A percentile compares a stretch with the other conserved stretches of the same genome.
These are phyloP conservation scores for Drosophila baimaii DNA, from an alignment of 1,140 invertebrate species.

Conservation along the genomic window DNA sequence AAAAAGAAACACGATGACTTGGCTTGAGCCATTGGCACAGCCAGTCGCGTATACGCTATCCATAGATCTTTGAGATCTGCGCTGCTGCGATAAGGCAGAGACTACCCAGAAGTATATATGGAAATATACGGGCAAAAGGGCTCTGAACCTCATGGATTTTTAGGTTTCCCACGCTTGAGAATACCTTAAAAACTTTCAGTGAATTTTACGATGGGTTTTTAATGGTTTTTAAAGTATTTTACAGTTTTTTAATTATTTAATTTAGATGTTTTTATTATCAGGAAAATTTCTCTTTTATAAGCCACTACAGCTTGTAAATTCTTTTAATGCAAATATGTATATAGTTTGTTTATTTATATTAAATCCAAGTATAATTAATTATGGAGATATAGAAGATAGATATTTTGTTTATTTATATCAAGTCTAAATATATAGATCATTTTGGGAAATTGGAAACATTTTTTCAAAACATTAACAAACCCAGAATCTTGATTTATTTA, in stretches of 20 bases:
- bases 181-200: background rate
- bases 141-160: background rate
- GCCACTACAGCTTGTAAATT: too few species aligned
- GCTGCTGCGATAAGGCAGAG: background rate
- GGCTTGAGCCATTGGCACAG: constrained; percentile 18
- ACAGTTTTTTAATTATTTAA: background rate
- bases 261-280: background rate
- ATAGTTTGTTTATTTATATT: too few species aligned
- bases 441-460: background rate
- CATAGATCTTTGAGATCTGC: constrained; percentile 1
- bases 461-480: background rate
- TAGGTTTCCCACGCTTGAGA: constrained; percentile 11
- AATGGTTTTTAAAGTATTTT: background rate
- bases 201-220: too few species aligned
- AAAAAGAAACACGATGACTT: constrained; percentile 58
- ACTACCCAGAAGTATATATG: constrained; percentile 15
- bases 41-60: constrained; percentile 31
- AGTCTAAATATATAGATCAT: background rate
- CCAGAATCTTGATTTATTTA: background rate
- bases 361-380: too few species aligned
- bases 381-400: too few species aligned
- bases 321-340: too few species aligned
- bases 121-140: constrained; percentile 4
- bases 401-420: background rate
- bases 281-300: too few species aligned